Evolutionary conservation across 2,888 invertebrate species (phyloP), one percentile per base, ranked within the genome.

Genomic region (Pollenia labialis): DNA sequence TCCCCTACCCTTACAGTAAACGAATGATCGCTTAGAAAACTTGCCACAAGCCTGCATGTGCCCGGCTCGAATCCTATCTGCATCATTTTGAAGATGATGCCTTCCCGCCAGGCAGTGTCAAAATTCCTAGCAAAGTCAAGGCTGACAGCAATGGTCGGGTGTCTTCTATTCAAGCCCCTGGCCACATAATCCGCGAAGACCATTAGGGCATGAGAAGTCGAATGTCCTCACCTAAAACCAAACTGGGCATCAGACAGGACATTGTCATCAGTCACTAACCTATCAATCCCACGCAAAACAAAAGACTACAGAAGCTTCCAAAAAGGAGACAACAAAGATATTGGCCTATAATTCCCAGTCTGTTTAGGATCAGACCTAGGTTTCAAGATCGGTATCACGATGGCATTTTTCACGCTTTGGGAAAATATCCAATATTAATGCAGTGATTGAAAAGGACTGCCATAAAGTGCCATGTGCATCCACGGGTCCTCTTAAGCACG

Each of bases 211-310:
- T n/a, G n/a, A n/a, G n/a, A n/a, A n/a, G n/a, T n/a, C n/a, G n/a
- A n/a, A n/a, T n/a, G n/a, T n/a, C n/a, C n/a, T n/a, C n/a, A n/a
- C n/a, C n/a, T n/a, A 74, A 72, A 72, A 4, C 72, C 60, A 23
- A 72, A 72, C 23, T 72, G 72, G 9, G 46, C 9, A 23, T 23
- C 18, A 23, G 18, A 23, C 18, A 46, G 46, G 12, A 79, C 18
- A 8, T 40, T 48, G 1, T 8, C n/a, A 7, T 68, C 77, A 11
- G 8, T 11, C 8, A 77, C 56, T 0, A 4, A 9, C 3, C 23
- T n/a, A 7, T 42, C 23, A 3, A 77, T 56, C 16, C 14, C 11
- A 7, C n/a, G 9, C 12, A 77, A 23, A 6, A 77, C 11, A 44
- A 76, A 76, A 2, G 2, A 42, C 8, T 76, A 42, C 3, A 69